Base-by-base conservation (phyloP, 2,888 invertebrate genomes). In the Macrophya alboannulata region DNA sequence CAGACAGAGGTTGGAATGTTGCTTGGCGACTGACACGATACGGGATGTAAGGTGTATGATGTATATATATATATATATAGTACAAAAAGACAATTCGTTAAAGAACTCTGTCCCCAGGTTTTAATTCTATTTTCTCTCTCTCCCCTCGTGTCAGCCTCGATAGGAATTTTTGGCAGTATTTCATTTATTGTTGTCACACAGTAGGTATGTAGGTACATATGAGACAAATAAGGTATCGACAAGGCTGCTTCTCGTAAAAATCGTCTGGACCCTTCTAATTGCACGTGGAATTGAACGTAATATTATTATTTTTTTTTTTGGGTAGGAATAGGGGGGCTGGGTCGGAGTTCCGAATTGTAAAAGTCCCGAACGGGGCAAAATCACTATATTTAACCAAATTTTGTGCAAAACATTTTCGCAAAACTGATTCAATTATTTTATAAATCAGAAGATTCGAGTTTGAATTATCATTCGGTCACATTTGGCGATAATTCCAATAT, bases 1-100 rank as follows among this genome's bases (percentile, higher is more conserved):
- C 87, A 86, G 86, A 88, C 88, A 90, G 88, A 88, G 87, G 86
- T 82, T 55, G 89, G 89, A 90, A 90, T 90, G 89, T 85, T 84
- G 90, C 88, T 88, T 84, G 86, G 87, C 89, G 86, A 89, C 89
- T 83, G 85, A 59, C 55, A 55, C 55, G 45, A 65, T 25, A 25
- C 5, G 65, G n/a, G n/a, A n/a, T n/a, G n/a, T n/a, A n/a, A n/a
- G n/a, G n/a, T n/a, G n/a, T n/a, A n/a, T n/a, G n/a, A n/a, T n/a
- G n/a, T 31, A 31, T 31, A 31, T 3, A 85, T 15, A 21, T 62
- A 40, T n/a, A 62, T 9, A 43, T 21, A 17, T 17, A 37, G 31
- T 55, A 77, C 48, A 77, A 51, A 77, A 77, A 37, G 37, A 55
- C 37, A 77, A 31, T 51, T 77, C 8, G 21, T 10, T 45, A 74